phyloP scores from a whole-genome alignment of 2,113 vertebrate species.

The Peucedramus taeniatus region DNA sequence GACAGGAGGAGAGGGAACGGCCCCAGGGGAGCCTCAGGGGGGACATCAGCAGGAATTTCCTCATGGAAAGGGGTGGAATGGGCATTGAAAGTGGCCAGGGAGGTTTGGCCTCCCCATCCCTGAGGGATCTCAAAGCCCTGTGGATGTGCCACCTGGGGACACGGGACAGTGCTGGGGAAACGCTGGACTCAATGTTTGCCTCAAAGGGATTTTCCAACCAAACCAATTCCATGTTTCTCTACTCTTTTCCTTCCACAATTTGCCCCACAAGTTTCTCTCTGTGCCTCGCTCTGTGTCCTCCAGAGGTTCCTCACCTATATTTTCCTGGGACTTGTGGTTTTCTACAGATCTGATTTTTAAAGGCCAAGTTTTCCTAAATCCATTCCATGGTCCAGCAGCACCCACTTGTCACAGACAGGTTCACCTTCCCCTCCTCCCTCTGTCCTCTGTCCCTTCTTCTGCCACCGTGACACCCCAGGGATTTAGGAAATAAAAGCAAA shows the following conservation, averaged over 20 bases:
- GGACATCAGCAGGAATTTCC: neutral
- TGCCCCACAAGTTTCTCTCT: neutral
- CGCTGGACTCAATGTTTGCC: rapidly evolving
- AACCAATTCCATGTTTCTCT: neutral
- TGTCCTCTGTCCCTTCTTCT: neutral
- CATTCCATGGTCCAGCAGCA: neutral
- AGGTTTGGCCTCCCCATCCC: neutral
- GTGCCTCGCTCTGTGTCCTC: neutral
- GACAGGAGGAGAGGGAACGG: neutral
- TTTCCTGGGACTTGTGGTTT: neutral
- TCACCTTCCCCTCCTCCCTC: neutral
- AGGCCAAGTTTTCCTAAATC: neutral
- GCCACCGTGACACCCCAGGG: neutral
- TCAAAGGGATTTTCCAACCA: neutral
- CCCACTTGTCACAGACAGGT: neutral
- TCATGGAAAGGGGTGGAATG: neutral
- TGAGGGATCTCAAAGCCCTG: neutral
- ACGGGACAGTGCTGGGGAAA: neutral
- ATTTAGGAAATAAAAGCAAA: neutral
- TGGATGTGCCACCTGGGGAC: neutral
- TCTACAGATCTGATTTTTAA: neutral
- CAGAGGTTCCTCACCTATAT: neutral
- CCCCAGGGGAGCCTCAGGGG: neutral
- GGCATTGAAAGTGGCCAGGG: too few relatives aligned
- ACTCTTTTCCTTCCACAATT: neutral